Conservation (phyloP, 2,888 invertebrate species). For the Machimus rusticus region DNA sequence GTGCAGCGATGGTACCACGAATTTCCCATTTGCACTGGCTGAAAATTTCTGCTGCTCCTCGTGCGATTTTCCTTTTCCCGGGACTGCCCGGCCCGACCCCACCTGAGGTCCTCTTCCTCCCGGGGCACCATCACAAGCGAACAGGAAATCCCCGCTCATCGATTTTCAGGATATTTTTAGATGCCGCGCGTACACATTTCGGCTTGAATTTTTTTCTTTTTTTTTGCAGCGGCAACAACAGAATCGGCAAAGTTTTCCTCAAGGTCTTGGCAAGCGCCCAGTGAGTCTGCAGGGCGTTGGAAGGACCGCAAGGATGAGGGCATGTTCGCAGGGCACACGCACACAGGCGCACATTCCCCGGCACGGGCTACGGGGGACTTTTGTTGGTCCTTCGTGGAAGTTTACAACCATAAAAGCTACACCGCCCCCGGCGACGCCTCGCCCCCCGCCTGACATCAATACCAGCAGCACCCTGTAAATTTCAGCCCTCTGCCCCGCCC, state of each 20-base stretch:
- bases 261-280: slow-evolving; percentile 42
- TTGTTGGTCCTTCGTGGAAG: not conserved
- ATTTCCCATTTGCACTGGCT: not conserved
- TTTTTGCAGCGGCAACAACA: slow-evolving; percentile 28
- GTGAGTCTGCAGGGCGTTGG: slow-evolving; percentile 13
- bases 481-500: not conserved
- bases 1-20: not conserved
- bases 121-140: slow-evolving; percentile 3
- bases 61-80: not conserved
- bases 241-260: slow-evolving; percentile 44
- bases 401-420: not conserved
- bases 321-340: not conserved
- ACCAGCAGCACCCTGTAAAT: not conserved
- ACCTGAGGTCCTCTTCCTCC: not conserved
- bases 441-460: not conserved
- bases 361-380: not conserved
- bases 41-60: not conserved
- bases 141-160: slow-evolving; percentile 38
- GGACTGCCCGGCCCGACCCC: not conserved
- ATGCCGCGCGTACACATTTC: slow-evolving; percentile 42
- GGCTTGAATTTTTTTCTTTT: slow-evolving; percentile 14
- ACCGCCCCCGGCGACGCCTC: not conserved
- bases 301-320: not conserved
- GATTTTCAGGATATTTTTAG: slow-evolving; percentile 40
- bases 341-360: not conserved